A percentile compares a stretch with the other conserved stretches of the same genome.
Conservation (phyloP, 2,888 invertebrate genomes). For the Anoncus sp. region DNA sequence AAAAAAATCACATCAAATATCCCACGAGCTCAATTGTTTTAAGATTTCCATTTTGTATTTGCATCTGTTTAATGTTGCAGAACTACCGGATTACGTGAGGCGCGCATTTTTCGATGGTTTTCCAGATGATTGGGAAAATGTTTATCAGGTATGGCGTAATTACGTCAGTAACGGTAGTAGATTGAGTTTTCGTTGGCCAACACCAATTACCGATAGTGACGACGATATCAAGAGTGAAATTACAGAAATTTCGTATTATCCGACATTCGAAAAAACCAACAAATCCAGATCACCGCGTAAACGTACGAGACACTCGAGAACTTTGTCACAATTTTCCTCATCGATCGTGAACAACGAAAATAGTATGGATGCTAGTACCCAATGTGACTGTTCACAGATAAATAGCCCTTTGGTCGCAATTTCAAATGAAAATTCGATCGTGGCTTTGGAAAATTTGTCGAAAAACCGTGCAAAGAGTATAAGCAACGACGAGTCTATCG, state of each 20-base stretch:
- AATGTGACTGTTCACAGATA: slow-evolving; percentile 5
- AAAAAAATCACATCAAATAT: no score
- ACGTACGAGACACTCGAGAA: slow-evolving; percentile 13
- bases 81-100: slow-evolving; percentile 77
- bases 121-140: slow-evolving; percentile 81
- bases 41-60: no score
- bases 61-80: slow-evolving; percentile 64
- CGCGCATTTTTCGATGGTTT: slow-evolving; percentile 80
- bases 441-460: background rate
- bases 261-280: slow-evolving; percentile 7
- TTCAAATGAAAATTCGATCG: background rate
- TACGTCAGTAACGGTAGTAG: slow-evolving; percentile 70
- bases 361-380: slow-evolving; percentile 2
- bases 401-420: background rate
- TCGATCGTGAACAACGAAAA: slow-evolving; percentile 25
- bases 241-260: slow-evolving; percentile 64
- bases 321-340: background rate
- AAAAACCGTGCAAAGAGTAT: background rate
- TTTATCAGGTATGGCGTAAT: slow-evolving; percentile 76
- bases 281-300: slow-evolving; percentile 50
- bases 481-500: background rate
- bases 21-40: background rate
- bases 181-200: slow-evolving; percentile 79
- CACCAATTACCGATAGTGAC: slow-evolving; percentile 76
- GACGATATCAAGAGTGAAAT: slow-evolving; percentile 77